Evolutionary conservation across 2,113 vertebrate species (phyloP).

Genomic region (Nestor notabilis): DNA sequence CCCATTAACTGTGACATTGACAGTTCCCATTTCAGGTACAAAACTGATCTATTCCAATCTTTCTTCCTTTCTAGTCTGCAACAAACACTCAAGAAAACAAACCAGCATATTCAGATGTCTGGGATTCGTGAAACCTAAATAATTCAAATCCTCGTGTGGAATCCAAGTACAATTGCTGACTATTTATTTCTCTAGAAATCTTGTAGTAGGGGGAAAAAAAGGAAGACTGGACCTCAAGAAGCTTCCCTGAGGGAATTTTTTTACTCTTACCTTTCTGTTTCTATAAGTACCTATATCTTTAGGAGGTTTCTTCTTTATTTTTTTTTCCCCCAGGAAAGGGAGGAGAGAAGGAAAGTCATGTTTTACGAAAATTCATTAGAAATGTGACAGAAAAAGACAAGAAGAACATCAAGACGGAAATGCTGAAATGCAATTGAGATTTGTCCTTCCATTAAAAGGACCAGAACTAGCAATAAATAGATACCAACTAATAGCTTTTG

Average conservation of each 20-base stretch:
- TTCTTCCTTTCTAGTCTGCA: neutral
- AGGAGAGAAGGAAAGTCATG: neutral
- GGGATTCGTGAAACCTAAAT: neutral
- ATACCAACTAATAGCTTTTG: neutral
- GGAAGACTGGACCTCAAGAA: neutral
- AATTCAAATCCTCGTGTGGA: neutral
- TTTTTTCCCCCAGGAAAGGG: rapidly evolving
- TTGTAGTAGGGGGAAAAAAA: neutral
- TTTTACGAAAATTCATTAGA: neutral
- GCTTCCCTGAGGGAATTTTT: neutral
- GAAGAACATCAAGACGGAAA: neutral
- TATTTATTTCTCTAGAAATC: neutral
- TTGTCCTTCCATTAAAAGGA: neutral
- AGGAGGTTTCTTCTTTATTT: neutral
- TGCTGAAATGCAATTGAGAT: neutral
- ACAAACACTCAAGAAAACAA: neutral
- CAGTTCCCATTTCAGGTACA: neutral
- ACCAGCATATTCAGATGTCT: neutral
- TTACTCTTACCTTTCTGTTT: neutral
- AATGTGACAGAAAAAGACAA: neutral
- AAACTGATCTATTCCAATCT: neutral
- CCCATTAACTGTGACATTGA: neutral
- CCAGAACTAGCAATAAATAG: neutral
- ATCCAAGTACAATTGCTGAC: neutral
- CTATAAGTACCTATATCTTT: neutral